Evolutionary conservation across 2,113 vertebrate genomes (phyloP), one percentile per base, ranked within the genome.

Genomic region (Entomyzon cyanotis): DNA sequence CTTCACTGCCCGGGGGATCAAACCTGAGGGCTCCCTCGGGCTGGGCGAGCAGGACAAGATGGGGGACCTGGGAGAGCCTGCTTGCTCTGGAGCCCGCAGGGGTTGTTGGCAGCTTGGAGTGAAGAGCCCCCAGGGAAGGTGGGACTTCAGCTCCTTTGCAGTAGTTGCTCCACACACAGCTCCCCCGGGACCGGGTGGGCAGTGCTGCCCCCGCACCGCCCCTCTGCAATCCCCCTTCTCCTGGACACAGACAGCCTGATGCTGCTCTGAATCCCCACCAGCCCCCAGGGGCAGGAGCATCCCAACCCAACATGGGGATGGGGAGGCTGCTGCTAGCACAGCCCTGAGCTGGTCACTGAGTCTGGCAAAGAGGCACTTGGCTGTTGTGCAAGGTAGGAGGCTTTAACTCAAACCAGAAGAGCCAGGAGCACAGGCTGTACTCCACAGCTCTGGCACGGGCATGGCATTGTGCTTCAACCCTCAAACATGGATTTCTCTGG

Each of bases 171-270:
- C 46, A 15, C 24, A 10, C 18, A 7, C 21, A 27, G 17, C 24
- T 60, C 21, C 35, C 10, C 25, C 0, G 8, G 33, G 28, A 8
- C 0, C 1, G 83, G 41, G 18, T 1, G 53, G 64, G 16, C 2
- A 10, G 46, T 4, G 62, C 24, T 22, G 67, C 7, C 7, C 50
- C 13, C 16, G 4, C 8, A 0, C 10, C 1, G 23, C 17, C 21
- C 19, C 68, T n/a, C 2, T 21, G 23, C 27, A 19, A 53, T 10
- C 9, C n/a, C 33, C 41, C 35, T 35, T 60, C 24, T 53, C 21
- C 63, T 7, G 65, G 44, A 9, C 13, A 24, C 17, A 3, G 49
- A 7, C 24, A 21, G 16, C 70, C 25, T 52, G 13, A 1, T 0
- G 9, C 60, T 39, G 58, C 63, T 50, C 33, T 0, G 0, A 19